Percentiles rank a stretch among this genome's conserved stretches.
phyloP scores from a whole-genome alignment of 2,888 invertebrate species.

The Nomada goodeniana region DNA sequence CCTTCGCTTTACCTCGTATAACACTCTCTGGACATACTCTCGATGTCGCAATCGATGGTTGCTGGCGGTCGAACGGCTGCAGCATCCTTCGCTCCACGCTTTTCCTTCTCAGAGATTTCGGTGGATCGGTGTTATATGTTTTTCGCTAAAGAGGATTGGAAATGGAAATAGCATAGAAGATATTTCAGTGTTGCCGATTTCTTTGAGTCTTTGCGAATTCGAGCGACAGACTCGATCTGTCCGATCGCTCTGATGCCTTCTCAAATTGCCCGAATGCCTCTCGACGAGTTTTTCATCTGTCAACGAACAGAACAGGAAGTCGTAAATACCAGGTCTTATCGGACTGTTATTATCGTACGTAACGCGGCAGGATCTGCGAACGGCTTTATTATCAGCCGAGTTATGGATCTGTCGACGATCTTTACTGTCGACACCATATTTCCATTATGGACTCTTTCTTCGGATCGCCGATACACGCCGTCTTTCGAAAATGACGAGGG shows the following conservation, averaged over 20 bases:
- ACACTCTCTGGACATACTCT: slow-evolving; percentile 41
- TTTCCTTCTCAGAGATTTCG: not conserved
- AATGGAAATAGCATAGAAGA: too few species aligned
- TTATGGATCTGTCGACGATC: not conserved
- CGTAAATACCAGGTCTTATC: slow-evolving; percentile 12
- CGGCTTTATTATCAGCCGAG: slow-evolving; percentile 1
- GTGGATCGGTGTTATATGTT: too few species aligned
- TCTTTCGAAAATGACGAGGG: not conserved
- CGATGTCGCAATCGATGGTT: slow-evolving; percentile 55
- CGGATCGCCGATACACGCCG: not conserved
- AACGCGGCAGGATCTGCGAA: slow-evolving; percentile 1
- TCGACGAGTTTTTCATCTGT: not conserved
- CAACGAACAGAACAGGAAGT: slow-evolving; percentile 11
- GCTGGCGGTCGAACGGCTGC: slow-evolving; percentile 13
- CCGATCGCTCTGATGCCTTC: too few species aligned
- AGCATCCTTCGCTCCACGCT: slow-evolving; percentile 36
- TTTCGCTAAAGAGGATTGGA: too few species aligned
- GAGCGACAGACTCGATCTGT: too few species aligned
- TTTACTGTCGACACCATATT: not conserved
- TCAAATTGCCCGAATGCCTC: not conserved
- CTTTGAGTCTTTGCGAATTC: too few species aligned
- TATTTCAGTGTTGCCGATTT: too few species aligned
- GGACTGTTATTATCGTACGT: not conserved
- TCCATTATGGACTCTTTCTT: not conserved
- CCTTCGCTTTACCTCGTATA: slow-evolving; percentile 72